Conservation (phyloP, 2,797 vertebrate genomes). For the Neostethus bicornis region DNA sequence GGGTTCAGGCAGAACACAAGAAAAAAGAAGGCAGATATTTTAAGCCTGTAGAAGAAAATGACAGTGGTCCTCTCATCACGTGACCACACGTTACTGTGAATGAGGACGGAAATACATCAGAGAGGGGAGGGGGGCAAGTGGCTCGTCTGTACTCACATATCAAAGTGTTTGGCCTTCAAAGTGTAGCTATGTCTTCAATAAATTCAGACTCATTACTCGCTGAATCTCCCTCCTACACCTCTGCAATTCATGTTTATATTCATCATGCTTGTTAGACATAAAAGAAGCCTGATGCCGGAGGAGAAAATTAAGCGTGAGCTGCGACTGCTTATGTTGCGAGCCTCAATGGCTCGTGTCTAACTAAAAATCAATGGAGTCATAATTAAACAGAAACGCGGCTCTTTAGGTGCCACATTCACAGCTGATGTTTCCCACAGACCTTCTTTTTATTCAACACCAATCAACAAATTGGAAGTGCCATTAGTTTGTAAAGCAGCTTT, state of each 20-base stretch:
- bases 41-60: constrained; percentile 72
- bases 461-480: constrained; percentile 20
- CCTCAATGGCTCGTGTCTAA: constrained; percentile 10
- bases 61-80: constrained; percentile 71
- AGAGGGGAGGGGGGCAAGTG: constrained; percentile 21
- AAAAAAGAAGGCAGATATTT: constrained; percentile 34
- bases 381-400: constrained; percentile 29
- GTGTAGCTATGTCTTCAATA: constrained; percentile 57
- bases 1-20: constrained; percentile 9
- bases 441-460: constrained; percentile 24
- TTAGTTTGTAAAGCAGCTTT: constrained; percentile 8
- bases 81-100: constrained; percentile 60
- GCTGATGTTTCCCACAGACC: background rate
- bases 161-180: constrained; percentile 73
- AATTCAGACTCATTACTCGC: constrained; percentile 57
- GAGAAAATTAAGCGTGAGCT: constrained; percentile 46
- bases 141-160: constrained; percentile 57
- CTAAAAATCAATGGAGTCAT: constrained; percentile 37
- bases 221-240: constrained; percentile 61
- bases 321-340: constrained; percentile 8
- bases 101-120: constrained; percentile 56
- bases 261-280: constrained; percentile 62
- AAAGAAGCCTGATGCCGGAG: constrained; percentile 49
- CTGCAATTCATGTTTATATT: constrained; percentile 74
- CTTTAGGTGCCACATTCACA: constrained; percentile 9